phyloP scores from a whole-genome alignment of 2,113 vertebrate species.

The Crypturellus undulatus region DNA sequence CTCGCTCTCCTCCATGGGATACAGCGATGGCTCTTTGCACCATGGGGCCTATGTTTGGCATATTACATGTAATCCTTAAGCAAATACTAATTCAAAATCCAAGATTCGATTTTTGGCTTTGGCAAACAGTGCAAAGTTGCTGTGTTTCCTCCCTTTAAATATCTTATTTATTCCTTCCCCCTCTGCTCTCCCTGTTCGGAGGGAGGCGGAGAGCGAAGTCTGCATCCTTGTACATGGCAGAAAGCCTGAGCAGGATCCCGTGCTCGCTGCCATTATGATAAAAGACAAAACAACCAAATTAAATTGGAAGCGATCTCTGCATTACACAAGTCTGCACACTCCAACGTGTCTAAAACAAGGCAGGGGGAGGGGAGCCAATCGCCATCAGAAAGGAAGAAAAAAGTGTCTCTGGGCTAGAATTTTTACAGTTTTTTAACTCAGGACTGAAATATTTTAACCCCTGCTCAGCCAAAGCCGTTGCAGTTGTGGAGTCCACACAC shows the following conservation, averaged over 20 bases:
- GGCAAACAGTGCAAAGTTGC: not conserved
- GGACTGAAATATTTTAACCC: slow-evolving; percentile 72
- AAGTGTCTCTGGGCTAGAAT: slow-evolving; percentile 1
- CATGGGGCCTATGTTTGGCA: not conserved
- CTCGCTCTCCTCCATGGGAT: not conserved
- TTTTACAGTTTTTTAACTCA: slow-evolving; percentile 60
- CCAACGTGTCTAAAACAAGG: slow-evolving; percentile 70
- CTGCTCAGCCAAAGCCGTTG: not conserved
- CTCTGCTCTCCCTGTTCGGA: not conserved
- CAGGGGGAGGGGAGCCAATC: slow-evolving; percentile 29
- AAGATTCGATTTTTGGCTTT: not conserved
- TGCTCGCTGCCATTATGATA: slow-evolving; percentile 41
- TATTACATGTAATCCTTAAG: accelerated
- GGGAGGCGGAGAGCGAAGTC: not conserved
- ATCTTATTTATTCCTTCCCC: not conserved
- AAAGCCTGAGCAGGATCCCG: slow-evolving; percentile 55
- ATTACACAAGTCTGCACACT: slow-evolving; percentile 65
- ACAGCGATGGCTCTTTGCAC: not conserved
- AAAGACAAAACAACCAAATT: slow-evolving; percentile 93
- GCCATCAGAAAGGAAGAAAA: not conserved
- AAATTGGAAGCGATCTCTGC: slow-evolving; percentile 85
- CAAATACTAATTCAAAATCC: not conserved
- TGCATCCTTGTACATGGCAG: slow-evolving; percentile 14
- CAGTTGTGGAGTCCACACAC: accelerated
- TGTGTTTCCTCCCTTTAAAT: not conserved